Percentiles rank a stretch among this genome's conserved stretches.
phyloP scores from a whole-genome alignment of 2,797 vertebrate genomes.

The Limnodromus scolopaceus region DNA sequence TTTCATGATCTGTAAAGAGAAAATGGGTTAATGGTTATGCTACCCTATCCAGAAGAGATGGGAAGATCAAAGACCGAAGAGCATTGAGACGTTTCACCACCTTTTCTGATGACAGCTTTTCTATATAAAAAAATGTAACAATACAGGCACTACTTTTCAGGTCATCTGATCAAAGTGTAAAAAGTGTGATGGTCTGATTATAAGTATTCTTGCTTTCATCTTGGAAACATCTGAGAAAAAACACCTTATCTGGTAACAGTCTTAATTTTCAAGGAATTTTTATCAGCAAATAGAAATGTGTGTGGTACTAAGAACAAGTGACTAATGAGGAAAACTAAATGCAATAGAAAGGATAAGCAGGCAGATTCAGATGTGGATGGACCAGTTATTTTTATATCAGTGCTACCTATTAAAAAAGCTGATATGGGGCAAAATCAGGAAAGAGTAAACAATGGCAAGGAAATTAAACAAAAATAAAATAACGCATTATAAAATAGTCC shows the following conservation, averaged over 20 bases:
- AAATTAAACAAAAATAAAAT: neutral
- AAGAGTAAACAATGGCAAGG: neutral
- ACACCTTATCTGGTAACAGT: neutral
- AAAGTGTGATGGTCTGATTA: neutral
- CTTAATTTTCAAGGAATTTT: neutral
- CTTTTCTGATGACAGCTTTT: neutral
- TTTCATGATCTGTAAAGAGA: neutral
- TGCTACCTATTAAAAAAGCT: neutral
- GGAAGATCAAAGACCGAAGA: neutral
- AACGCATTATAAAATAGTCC: neutral
- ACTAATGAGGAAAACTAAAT: neutral
- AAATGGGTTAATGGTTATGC: neutral
- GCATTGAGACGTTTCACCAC: neutral
- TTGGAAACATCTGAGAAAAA: neutral
- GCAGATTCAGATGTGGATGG: neutral
- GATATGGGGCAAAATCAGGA: neutral
- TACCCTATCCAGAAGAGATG: neutral
- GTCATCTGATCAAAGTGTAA: neutral
- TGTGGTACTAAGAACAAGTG: neutral
- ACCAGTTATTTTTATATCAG: accelerated
- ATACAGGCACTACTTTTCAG: neutral
- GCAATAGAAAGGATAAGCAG: neutral
- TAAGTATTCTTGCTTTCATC: neutral
- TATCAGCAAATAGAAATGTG: neutral
- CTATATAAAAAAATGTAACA: neutral